phyloP scores from a whole-genome alignment of 30 jellyfish, hydroid and myxozoan genomes.

The Mastigias papua region DNA sequence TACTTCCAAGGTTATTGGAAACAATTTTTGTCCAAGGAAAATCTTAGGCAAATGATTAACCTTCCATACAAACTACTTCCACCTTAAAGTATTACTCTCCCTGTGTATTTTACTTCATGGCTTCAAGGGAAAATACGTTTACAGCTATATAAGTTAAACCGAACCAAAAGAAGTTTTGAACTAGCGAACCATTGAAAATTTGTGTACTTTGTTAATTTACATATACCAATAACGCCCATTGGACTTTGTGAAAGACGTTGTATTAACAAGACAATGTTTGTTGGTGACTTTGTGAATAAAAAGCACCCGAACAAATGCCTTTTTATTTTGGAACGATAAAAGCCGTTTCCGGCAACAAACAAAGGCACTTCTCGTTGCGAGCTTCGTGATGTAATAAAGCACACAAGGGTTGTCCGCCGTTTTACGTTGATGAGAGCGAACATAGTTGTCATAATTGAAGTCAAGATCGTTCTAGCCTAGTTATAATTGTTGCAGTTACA shows the following conservation, averaged over 20 bases:
- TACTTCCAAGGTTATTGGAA: too few species aligned
- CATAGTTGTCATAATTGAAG: too few species aligned
- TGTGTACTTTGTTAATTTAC: not conserved
- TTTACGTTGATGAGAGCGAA: too few species aligned
- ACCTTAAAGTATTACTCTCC: too few species aligned
- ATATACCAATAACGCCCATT: not conserved
- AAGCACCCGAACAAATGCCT: not conserved
- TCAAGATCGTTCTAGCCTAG: too few species aligned
- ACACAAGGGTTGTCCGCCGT: not conserved
- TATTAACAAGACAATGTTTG: not conserved
- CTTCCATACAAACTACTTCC: too few species aligned
- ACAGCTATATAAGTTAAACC: too few species aligned
- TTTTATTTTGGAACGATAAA: not conserved
- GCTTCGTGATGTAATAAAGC: not conserved
- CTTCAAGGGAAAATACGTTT: too few species aligned
- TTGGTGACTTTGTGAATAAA: not conserved
- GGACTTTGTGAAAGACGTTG: not conserved
- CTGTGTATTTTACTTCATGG: too few species aligned
- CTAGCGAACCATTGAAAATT: not conserved
- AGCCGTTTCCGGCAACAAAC: not conserved
- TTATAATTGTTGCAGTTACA: too few species aligned
- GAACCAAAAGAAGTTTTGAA: not conserved
- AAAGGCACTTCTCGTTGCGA: not conserved
- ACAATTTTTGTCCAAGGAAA: too few species aligned
- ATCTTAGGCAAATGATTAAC: too few species aligned